A percentile compares a stretch with the other conserved stretches of the same genome.
Evolutionary conservation across 1,140 invertebrate species (phyloP).

Genomic region (Eumaeus atala): DNA sequence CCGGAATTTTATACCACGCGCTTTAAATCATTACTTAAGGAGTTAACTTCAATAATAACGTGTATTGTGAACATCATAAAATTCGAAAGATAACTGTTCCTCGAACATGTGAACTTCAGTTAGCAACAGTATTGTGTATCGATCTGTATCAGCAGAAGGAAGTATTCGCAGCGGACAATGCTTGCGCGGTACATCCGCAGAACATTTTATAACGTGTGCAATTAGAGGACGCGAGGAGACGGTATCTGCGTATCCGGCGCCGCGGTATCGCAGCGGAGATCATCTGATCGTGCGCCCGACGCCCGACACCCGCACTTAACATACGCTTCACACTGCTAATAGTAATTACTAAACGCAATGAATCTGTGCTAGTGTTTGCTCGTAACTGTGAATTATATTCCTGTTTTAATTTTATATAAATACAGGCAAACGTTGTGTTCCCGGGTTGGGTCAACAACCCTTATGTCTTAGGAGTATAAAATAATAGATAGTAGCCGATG

Average conservation of each 20-base stretch:
- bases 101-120: slow-evolving; percentile 5
- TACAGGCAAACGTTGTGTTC: too few relatives aligned
- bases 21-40: too few relatives aligned
- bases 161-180: slow-evolving; percentile 44
- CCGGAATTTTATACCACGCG: too few relatives aligned
- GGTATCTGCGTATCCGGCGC: slow-evolving; percentile 55
- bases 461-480: too few relatives aligned
- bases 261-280: slow-evolving; percentile 63
- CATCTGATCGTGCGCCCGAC: slow-evolving; percentile 29
- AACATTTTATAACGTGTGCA: slow-evolving; percentile 49
- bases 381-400: neutral
- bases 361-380: slow-evolving; percentile 13
- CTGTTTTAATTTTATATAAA: neutral
- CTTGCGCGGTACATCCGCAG: slow-evolving; percentile 38
- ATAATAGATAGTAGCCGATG: too few relatives aligned
- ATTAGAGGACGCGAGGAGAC: slow-evolving; percentile 55
- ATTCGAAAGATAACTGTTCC: neutral
- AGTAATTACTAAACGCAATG: slow-evolving; percentile 30
- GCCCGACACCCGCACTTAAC: slow-evolving; percentile 26
- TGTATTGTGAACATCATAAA: too few relatives aligned
- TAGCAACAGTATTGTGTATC: slow-evolving; percentile 12
- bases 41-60: too few relatives aligned
- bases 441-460: too few relatives aligned
- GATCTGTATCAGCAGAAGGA: slow-evolving; percentile 40
- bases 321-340: slow-evolving; percentile 30